phyloP scores from a whole-genome alignment of 2,888 invertebrate genomes.

The Nemotelus nigrinus region DNA sequence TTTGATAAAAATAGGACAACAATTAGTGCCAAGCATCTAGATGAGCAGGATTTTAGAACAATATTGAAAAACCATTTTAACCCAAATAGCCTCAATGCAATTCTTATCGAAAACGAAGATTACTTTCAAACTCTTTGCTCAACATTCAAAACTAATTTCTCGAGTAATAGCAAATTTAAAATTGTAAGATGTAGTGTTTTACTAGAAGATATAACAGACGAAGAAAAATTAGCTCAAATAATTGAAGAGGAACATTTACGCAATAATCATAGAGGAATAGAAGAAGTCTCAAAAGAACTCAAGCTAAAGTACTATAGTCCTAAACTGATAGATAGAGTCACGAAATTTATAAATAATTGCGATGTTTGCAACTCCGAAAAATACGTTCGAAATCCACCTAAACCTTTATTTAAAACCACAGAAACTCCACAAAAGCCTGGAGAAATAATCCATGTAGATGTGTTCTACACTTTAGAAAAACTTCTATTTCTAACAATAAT shows the following conservation, averaged over 20 bases:
- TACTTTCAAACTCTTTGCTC: constrained; percentile 24
- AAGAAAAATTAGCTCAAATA: background rate
- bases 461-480: constrained; percentile 34
- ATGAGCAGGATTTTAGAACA: constrained; percentile 28
- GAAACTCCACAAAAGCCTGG: constrained; percentile 50
- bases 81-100: constrained; percentile 42
- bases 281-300: background rate
- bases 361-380: constrained; percentile 9
- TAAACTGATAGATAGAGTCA: background rate
- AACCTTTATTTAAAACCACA: constrained; percentile 49
- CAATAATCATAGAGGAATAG: constrained; percentile 47
- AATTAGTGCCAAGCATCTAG: constrained; percentile 40
- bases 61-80: constrained; percentile 47
- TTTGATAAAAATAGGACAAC: constrained; percentile 40
- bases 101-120: constrained; percentile 41
- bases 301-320: constrained; percentile 2
- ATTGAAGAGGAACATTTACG: constrained; percentile 19
- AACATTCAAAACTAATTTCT: constrained; percentile 6
- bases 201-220: background rate
- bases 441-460: constrained; percentile 51
- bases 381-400: constrained; percentile 20
- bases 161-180: background rate
- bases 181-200: background rate
- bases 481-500: constrained; percentile 16
- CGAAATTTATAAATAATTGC: constrained; percentile 26